A percentile compares a stretch with the other conserved stretches of the same genome.
These are phyloP conservation scores for Platichthys stellatus DNA, from an alignment of 2,113 vertebrate genomes.

Conservation along the genomic window DNA sequence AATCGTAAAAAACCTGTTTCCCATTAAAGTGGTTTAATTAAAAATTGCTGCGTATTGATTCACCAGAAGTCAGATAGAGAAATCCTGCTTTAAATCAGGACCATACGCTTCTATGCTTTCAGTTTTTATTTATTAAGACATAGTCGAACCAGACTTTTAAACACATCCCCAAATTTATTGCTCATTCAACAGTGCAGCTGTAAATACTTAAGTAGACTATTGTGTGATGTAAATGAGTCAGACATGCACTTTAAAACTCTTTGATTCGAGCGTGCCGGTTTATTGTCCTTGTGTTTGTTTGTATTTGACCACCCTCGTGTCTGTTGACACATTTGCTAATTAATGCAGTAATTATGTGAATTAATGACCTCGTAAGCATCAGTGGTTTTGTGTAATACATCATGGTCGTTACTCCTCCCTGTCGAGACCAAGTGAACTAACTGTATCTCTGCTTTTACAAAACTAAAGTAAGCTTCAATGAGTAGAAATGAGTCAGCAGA, in stretches of 20 bases:
- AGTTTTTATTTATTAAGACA: background rate
- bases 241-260: background rate
- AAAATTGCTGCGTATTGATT: too few species aligned
- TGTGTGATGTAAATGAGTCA: background rate
- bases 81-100: background rate
- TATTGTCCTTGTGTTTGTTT: background rate
- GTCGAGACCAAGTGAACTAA: background rate
- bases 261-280: background rate
- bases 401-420: background rate
- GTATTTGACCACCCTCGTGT: background rate
- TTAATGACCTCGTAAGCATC: background rate
- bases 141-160: too few species aligned
- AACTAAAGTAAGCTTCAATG: background rate
- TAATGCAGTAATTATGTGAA: background rate
- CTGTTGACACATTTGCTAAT: background rate
- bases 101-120: too few species aligned
- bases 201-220: background rate
- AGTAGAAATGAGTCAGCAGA: background rate
- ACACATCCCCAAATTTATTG: too few species aligned
- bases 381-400: background rate
- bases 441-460: constrained; percentile 9
- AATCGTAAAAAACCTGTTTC: too few species aligned
- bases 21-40: too few species aligned
- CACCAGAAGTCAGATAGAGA: too few species aligned
- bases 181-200: background rate